Evolutionary conservation across 1,140 invertebrate genomes (phyloP), one percentile per base, ranked within the genome.

Genomic region (Myzus persicae): DNA sequence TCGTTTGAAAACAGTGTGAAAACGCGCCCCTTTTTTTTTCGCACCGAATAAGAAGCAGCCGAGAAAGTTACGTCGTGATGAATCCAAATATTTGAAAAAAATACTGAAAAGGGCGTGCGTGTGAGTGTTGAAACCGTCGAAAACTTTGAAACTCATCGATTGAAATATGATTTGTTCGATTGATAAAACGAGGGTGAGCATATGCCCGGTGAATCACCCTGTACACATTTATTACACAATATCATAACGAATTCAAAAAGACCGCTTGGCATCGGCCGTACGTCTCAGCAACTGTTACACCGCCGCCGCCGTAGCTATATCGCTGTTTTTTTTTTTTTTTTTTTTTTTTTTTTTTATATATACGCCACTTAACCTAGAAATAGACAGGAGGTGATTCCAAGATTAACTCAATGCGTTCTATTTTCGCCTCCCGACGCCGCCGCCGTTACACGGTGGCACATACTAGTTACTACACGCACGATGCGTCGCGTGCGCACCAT

Each of bases 341-440:
- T 51, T 38, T 84, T 51, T 22, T 88, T 38, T 18, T 42, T 90
- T 91, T 91, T 51, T 38, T 84, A 84, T 46, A 92, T 84, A 84
- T 54, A 84, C n/a, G 42, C 91, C 76, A 93, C 76, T 82, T 93
- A 93, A 82, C 91, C 91, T 85, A 93, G 91, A 93, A 93, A 93
- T 54, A 93, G 91, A 85, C 48, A 54, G 81, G 42, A 93, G 76
- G 76, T 48, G 91, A 54, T 85, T 93, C 91, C 81, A 93, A 84
- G 91, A 93, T 93, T 93, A 93, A 93, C 91, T 48, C 81, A 40
- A 93, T 51, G 91, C 38, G 76, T 48, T 93, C 91, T 93, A 93
- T 93, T 93, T 93, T 93, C 38, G 36, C 24, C 44, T 92, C 1
- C 38, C 26, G 46, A 31, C 44, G 44, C 67, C 91, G 44, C 67